Conservation (phyloP, 2,797 vertebrate species). For the Cossypha niveicapilla region DNA sequence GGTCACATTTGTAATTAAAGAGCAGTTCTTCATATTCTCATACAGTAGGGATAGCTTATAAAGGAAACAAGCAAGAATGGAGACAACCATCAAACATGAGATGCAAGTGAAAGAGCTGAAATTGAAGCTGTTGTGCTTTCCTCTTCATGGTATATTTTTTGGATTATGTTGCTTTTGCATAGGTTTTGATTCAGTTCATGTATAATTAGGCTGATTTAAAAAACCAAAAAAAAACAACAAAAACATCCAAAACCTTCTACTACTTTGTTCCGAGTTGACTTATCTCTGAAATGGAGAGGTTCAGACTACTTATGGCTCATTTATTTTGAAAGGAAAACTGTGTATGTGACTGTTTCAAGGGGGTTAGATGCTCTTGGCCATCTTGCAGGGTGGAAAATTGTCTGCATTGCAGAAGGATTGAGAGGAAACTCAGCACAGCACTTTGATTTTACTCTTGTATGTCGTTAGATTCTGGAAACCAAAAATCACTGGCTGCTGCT, state of each 20-base stretch:
- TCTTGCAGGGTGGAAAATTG: background rate
- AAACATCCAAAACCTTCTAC: background rate
- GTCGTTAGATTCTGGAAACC: background rate
- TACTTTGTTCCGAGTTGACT: background rate
- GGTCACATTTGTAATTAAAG: background rate
- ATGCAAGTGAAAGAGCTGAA: background rate
- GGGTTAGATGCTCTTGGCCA: background rate
- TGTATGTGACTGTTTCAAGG: background rate
- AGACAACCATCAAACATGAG: background rate
- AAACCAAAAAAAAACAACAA: background rate
- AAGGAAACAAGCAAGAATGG: background rate
- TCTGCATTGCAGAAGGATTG: background rate
- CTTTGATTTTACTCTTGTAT: background rate
- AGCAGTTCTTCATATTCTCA: background rate
- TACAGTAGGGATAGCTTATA: background rate
- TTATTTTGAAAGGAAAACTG: background rate
- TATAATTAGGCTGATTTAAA: background rate
- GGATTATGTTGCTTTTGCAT: background rate
- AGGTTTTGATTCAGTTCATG: background rate
- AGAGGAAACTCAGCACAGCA: background rate
- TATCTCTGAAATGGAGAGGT: background rate
- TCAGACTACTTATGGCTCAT: background rate
- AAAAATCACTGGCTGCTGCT: background rate
- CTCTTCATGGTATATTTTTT: background rate
- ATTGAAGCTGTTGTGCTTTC: background rate